Conservation (phyloP, 2,113 vertebrate species). For the Rattus norvegicus region DNA sequence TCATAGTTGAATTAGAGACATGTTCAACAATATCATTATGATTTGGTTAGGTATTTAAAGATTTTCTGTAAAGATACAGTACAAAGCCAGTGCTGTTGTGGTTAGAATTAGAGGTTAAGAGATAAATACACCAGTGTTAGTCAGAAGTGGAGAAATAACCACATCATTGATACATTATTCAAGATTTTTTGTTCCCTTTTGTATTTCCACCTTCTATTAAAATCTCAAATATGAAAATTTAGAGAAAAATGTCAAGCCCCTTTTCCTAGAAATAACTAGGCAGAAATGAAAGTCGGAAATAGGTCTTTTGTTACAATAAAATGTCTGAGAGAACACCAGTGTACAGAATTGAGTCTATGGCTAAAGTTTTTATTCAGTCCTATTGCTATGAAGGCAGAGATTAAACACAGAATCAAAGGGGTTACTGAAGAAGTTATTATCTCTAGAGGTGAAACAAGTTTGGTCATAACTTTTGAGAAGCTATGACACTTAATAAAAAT, state of each 20-base stretch:
- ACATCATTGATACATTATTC: not conserved
- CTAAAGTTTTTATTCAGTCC: not conserved
- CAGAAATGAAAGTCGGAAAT: not conserved
- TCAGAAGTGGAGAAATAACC: not conserved
- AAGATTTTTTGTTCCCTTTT: not conserved
- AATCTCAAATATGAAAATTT: not conserved
- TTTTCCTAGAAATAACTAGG: slow-evolving; percentile 20
- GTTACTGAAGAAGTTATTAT: not conserved
- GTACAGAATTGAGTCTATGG: not conserved
- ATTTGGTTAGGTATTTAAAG: not conserved
- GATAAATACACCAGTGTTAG: not conserved
- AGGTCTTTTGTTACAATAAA: not conserved
- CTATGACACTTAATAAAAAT: slow-evolving; percentile 14
- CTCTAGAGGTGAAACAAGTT: not conserved
- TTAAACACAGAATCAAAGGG: not conserved
- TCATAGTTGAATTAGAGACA: not conserved
- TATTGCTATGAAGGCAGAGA: not conserved
- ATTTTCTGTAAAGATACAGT: not conserved
- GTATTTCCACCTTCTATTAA: not conserved
- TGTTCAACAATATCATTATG: not conserved
- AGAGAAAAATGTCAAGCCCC: not conserved
- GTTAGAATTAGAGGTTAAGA: not conserved
- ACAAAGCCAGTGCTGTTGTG: not conserved
- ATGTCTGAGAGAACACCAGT: not conserved
- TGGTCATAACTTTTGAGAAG: not conserved